phyloP scores from a whole-genome alignment of 2,797 vertebrate genomes.

The Danio choprae region DNA sequence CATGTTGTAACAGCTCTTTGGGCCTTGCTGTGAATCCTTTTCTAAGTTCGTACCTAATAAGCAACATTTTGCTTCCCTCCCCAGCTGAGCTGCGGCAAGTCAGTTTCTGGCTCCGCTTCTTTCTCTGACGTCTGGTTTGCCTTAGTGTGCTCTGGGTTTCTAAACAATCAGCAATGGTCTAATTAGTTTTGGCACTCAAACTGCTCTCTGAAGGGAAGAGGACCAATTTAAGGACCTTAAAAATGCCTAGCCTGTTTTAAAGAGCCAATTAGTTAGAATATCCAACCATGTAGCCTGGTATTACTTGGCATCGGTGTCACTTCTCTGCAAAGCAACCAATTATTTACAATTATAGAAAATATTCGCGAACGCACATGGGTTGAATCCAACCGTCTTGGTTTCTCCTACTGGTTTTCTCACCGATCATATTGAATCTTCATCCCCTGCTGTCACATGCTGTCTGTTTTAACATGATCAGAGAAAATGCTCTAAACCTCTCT shows the following conservation, averaged over 20 bases:
- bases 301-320: constrained; percentile 75
- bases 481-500: constrained; percentile 50
- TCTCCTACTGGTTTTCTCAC: constrained; percentile 58
- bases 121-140: constrained; percentile 74
- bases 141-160: constrained; percentile 73
- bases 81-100: constrained; percentile 71
- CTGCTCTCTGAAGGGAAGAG: constrained; percentile 77
- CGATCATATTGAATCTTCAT: constrained; percentile 60
- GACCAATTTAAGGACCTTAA: constrained; percentile 81
- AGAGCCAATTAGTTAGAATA: constrained; percentile 81
- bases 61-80: constrained; percentile 64
- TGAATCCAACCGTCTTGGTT: constrained; percentile 57
- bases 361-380: constrained; percentile 67
- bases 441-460: constrained; percentile 57
- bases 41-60: constrained; percentile 70
- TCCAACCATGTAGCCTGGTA: constrained; percentile 74
- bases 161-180: constrained; percentile 79
- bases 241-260: constrained; percentile 80
- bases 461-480: constrained; percentile 55
- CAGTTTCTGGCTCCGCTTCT: constrained; percentile 66
- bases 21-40: constrained; percentile 55
- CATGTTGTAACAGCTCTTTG: constrained; percentile 50
- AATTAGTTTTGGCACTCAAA: constrained; percentile 81
- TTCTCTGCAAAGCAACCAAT: constrained; percentile 75
- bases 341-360: constrained; percentile 80